Conservation (phyloP, 2,113 vertebrate genomes). For the Oophaga pumilio region DNA sequence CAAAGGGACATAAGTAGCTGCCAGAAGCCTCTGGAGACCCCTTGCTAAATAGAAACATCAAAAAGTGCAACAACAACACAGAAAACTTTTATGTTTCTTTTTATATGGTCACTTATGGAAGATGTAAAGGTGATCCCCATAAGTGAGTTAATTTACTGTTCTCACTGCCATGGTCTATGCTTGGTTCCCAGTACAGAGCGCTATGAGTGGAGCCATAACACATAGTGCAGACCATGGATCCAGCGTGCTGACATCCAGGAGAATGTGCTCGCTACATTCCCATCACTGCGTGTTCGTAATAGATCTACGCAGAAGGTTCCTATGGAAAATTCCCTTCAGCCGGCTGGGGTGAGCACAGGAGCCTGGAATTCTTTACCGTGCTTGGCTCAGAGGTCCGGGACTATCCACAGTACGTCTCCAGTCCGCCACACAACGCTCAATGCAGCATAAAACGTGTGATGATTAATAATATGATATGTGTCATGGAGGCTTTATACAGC, state of each 20-base stretch:
- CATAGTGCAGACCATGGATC: background rate
- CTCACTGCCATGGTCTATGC: no score
- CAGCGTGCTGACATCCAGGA: background rate
- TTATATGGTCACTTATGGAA: no score
- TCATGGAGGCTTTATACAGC: background rate
- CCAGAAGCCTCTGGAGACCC: no score
- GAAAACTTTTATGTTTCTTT: no score
- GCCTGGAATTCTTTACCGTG: constrained; percentile 20
- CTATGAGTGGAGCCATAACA: no score
- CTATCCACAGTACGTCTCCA: background rate
- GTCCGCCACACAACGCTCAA: background rate
- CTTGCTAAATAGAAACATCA: no score
- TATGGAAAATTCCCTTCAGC: constrained; percentile 26
- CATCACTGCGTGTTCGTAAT: background rate
- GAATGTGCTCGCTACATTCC: background rate
- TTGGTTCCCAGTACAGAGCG: no score
- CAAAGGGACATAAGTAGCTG: no score
- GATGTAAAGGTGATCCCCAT: no score
- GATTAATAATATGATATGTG: background rate
- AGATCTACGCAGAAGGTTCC: background rate
- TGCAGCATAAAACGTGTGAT: background rate
- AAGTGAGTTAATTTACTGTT: no score
- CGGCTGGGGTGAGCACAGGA: background rate
- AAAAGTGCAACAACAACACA: no score
- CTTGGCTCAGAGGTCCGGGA: background rate